Base-by-base conservation (phyloP, 2,888 invertebrate genomes). In the Bembecia ichneumoniformis region DNA sequence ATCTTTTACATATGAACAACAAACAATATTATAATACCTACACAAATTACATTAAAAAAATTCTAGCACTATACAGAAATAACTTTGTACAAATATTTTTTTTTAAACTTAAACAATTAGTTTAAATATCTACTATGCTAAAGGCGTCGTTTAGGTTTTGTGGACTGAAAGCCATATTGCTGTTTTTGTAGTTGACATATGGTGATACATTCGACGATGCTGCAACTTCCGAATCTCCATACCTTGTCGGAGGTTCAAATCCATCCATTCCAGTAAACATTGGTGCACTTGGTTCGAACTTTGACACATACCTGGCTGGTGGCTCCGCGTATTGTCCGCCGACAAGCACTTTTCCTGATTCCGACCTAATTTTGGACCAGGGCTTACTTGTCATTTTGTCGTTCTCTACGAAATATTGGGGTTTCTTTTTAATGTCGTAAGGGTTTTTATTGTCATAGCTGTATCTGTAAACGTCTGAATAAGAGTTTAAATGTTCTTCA, bases 91-190 rank as follows among this genome's bases (percentile, higher is more conserved):
- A n/a, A 20, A 46, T n/a, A 20, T 10, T 46, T 46, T 28, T n/a
- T n/a, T 28, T 5, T 10, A 28, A 15, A 9, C 11, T 15, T 14
- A 15, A 28, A 5, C 28, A 28, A 28, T 28, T 1, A 28, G 5
- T 28, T 28, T 46, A 34, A 49, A 17, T 71, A 54, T 77, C 71
- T 11, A 77, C 64, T 75, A 81, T 77, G 68, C 84, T 82, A 67
- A 87, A 87, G 47, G 75, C 84, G 56, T 86, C 84, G 49, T 87
- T 86, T n/a, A 84, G 58, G 52, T 87, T 87, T 60, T 87, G 87
- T 10, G 86, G 84, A 56, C 82, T 86, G 47, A 84, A 87, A 1
- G 86, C 86, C 68, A 86, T 66, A 51, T 87, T 87, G 50, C 86
- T 77, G 54, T 86, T 68, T 58, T 82, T 84, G 58, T 86, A 84